Conservation (phyloP, 2,797 vertebrate genomes). For the Pitangus sulphuratus region DNA sequence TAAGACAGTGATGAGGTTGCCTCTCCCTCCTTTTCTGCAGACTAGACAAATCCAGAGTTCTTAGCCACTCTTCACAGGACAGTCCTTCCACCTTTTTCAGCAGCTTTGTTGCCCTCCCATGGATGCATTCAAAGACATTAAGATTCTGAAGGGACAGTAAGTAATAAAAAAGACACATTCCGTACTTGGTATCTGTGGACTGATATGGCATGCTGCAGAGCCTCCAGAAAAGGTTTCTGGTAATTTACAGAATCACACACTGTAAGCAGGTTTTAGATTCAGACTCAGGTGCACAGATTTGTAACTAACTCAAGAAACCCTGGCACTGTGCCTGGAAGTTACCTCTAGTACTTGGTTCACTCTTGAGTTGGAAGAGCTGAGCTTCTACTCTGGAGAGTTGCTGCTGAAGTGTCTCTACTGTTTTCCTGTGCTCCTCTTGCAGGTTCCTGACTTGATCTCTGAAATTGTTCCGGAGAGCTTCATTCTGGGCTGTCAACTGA, state of each 20-base stretch:
- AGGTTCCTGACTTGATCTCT: slow-evolving; percentile 89
- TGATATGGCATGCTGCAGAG: not conserved
- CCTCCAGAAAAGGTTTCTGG: not conserved
- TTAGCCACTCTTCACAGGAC: not conserved
- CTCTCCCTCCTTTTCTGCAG: not conserved
- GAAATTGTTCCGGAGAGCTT: slow-evolving; percentile 84
- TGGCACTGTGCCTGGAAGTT: slow-evolving; percentile 36
- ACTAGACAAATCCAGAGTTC: not conserved
- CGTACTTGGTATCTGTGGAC: not conserved
- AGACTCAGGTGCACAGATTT: not conserved
- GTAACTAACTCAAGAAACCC: not conserved
- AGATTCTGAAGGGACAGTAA: not conserved
- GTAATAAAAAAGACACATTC: not conserved
- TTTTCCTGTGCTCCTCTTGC: slow-evolving; percentile 91
- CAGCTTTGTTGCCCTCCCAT: not conserved
- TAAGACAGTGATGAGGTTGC: fast-evolving
- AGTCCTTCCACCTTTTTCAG: not conserved
- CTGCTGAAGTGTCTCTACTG: slow-evolving; percentile 90
- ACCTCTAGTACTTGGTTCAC: slow-evolving; percentile 82
- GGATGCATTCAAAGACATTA: not conserved
- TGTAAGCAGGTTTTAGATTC: not conserved
- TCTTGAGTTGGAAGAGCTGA: slow-evolving; percentile 90
- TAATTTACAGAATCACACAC: not conserved
- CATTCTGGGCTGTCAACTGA: slow-evolving; percentile 86
- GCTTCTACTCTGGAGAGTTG: slow-evolving; percentile 88